Percentiles rank a stretch among this genome's conserved stretches.
Evolutionary conservation across 1,140 invertebrate genomes (phyloP).

Genomic region (Cylas formicarius): DNA sequence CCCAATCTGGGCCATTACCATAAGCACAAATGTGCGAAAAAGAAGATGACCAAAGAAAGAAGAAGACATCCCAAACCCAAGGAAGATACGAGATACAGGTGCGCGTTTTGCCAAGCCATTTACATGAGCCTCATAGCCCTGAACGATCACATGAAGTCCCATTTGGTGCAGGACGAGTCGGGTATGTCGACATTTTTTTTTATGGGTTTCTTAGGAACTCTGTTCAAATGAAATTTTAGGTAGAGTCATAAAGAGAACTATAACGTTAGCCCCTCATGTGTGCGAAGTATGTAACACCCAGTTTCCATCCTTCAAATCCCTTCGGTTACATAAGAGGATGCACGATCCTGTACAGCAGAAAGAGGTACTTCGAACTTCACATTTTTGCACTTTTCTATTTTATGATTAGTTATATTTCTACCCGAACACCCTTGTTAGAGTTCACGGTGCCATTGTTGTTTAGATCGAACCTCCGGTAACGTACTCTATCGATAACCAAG

Average conservation of each 20-base stretch:
- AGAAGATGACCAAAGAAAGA: background rate
- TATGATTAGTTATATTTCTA: too few species aligned
- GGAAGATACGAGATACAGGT: slow-evolving; percentile 35
- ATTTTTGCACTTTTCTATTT: too few species aligned
- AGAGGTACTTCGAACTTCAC: slow-evolving; percentile 13
- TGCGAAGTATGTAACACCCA: slow-evolving; percentile 58
- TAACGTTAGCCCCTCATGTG: slow-evolving; percentile 29
- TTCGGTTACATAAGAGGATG: slow-evolving; percentile 63
- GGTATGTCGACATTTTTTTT: slow-evolving; percentile 5
- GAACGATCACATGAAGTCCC: slow-evolving; percentile 47
- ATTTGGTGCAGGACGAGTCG: slow-evolving; percentile 33
- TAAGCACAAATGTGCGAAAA: slow-evolving; percentile 30
- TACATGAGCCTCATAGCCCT: slow-evolving; percentile 46
- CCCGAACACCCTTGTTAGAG: too few species aligned
- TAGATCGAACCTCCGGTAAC: slow-evolving; percentile 47
- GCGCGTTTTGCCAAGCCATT: slow-evolving; percentile 42
- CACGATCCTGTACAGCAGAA: slow-evolving; percentile 58
- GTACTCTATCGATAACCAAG: slow-evolving; percentile 33
- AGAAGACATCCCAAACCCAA: slow-evolving; percentile 11
- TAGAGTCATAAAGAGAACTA: slow-evolving; percentile 9
- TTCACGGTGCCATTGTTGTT: slow-evolving; percentile 4
- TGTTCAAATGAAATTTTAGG: slow-evolving; percentile 13
- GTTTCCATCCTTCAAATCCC: slow-evolving; percentile 58
- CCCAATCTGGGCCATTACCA: slow-evolving; percentile 28
- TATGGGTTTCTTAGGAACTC: too few species aligned